Evolutionary conservation across 2,113 vertebrate genomes (phyloP).

Genomic region (Pachyramphus minor): DNA sequence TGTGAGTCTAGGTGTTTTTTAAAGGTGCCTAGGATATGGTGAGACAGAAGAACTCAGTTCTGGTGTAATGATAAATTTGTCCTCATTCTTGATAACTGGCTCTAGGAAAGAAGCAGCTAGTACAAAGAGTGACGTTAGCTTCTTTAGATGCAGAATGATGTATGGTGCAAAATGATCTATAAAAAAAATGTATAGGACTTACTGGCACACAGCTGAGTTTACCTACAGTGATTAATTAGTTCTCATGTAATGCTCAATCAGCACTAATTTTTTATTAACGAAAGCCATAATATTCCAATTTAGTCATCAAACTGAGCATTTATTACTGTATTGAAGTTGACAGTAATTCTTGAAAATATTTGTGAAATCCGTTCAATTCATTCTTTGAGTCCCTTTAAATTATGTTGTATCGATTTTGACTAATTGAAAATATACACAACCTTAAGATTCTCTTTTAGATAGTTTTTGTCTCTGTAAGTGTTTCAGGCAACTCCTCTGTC

Average conservation of each 20-base stretch:
- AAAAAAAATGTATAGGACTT: not conserved
- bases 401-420: not conserved
- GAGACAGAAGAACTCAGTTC: not conserved
- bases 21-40: not conserved
- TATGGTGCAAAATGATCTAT: not conserved
- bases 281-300: conserved; percentile 68
- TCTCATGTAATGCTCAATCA: conserved; percentile 40
- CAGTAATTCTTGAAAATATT: conserved; percentile 63
- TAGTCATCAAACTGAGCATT: conserved; percentile 59
- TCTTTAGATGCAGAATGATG: not conserved
- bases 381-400: conserved; percentile 28
- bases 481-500: not conserved
- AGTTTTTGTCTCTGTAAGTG: not conserved
- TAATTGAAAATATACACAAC: not conserved
- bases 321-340: conserved; percentile 46
- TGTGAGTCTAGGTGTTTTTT: not conserved
- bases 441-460: not conserved
- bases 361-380: conserved; percentile 38
- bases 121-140: not conserved
- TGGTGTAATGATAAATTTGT: not conserved
- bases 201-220: conserved; percentile 59
- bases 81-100: not conserved
- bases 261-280: conserved; percentile 51
- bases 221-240: conserved; percentile 66
- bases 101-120: not conserved